A percentile compares a stretch with the other conserved stretches of the same genome.
Conservation (phyloP, 1,140 invertebrate genomes). For the Calliopsis andreniformis region DNA sequence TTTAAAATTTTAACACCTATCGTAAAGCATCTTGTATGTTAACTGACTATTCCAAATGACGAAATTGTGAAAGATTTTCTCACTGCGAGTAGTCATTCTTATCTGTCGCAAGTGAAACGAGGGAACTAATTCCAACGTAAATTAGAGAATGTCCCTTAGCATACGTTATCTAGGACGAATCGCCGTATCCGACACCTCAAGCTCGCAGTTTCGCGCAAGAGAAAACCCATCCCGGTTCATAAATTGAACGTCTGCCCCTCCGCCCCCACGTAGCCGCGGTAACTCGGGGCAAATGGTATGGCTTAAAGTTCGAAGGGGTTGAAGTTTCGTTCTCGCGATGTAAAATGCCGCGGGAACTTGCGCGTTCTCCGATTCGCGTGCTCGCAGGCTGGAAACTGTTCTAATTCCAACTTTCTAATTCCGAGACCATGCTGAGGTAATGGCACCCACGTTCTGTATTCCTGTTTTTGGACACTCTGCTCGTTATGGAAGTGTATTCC, state of each 20-base stretch:
- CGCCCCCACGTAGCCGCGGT: constrained; percentile 2
- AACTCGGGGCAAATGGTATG: constrained; percentile 38
- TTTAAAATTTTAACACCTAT: too few relatives aligned
- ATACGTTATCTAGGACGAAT: constrained; percentile 15
- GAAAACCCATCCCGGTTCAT: not conserved
- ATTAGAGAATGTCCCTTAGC: not conserved
- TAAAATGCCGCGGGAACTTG: constrained; percentile 44
- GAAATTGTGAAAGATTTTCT: not conserved
- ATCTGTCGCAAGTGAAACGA: not conserved
- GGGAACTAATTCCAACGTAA: constrained; percentile 23
- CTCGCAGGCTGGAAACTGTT: constrained; percentile 7
- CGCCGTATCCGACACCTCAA: not conserved
- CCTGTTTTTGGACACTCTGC: constrained; percentile 1
- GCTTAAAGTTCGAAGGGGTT: constrained; percentile 47
- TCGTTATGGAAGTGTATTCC: not conserved
- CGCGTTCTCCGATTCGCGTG: constrained; percentile 10
- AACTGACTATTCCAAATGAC: not conserved
- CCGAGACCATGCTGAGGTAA: constrained; percentile 18
- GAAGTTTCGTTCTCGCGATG: constrained; percentile 41
- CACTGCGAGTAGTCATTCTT: too few relatives aligned
- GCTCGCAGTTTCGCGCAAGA: constrained; percentile 2
- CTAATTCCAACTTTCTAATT: constrained; percentile 59
- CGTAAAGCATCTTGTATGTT: too few relatives aligned
- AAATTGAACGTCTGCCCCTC: constrained; percentile 10
- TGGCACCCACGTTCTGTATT: not conserved